phyloP scores from a whole-genome alignment of 2,888 invertebrate genomes.

The Thecocarcelia acutangulata region DNA sequence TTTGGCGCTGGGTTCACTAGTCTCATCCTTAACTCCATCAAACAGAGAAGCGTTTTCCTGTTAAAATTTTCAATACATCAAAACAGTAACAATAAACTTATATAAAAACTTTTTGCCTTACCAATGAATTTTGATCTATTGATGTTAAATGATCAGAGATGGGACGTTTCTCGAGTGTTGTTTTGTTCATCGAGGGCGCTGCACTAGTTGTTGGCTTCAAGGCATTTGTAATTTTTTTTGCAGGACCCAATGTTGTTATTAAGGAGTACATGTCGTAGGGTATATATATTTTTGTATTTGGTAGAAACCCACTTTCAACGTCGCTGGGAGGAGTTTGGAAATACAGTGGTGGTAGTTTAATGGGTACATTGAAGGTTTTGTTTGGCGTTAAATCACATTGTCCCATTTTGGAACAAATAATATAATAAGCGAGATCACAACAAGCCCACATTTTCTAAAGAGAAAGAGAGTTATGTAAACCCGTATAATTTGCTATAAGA shows the following conservation, averaged over 20 bases:
- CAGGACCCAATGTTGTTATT: conserved; percentile 69
- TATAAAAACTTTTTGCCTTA: conserved; percentile 7
- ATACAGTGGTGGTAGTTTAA: conserved; percentile 94
- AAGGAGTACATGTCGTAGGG: conserved; percentile 85
- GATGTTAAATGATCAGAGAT: conserved; percentile 69
- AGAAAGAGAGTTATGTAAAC: not conserved
- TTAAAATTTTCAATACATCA: not conserved
- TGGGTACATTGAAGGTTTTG: conserved; percentile 93
- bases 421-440: conserved; percentile 95
- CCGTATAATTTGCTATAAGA: no score
- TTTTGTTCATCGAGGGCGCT: conserved; percentile 58
- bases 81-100: not conserved
- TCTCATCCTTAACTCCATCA: conserved; percentile 72
- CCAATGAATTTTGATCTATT: conserved; percentile 72
- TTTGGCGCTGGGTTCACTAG: conserved; percentile 75
- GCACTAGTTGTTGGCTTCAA: conserved; percentile 65
- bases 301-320: conserved; percentile 84
- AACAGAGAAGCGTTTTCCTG: conserved; percentile 68
- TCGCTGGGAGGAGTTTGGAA: conserved; percentile 87
- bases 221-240: conserved; percentile 67
- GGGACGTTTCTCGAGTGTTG: conserved; percentile 70
- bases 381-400: conserved; percentile 87
- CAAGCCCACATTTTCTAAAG: conserved; percentile 96
- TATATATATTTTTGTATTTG: conserved; percentile 90
- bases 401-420: conserved; percentile 92